Conservation (phyloP, 2,113 vertebrate species). For the Polypterus bichir region DNA sequence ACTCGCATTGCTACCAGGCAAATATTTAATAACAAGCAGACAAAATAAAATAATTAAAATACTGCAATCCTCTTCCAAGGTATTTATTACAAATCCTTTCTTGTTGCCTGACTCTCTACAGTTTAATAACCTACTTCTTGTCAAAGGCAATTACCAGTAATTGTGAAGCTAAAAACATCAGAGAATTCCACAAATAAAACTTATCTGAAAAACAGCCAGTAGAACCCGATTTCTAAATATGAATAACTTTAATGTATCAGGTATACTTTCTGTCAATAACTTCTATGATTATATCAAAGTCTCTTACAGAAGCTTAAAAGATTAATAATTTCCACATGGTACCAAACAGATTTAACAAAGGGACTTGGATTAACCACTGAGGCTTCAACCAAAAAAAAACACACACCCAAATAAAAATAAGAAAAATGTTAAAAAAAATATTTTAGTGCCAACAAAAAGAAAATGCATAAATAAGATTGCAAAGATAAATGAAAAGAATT, state of each 20-base stretch:
- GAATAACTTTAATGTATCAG: conserved; percentile 3
- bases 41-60: neutral
- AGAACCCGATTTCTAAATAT: neutral
- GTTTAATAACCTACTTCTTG: neutral
- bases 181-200: conserved; percentile 3
- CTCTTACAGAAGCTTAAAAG: neutral
- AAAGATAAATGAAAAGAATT: too few species aligned
- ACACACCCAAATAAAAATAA: too few species aligned
- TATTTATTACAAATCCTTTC: conserved; percentile 5
- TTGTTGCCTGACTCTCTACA: neutral
- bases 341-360: conserved; percentile 10
- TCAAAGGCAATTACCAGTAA: neutral
- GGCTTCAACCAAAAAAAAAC: too few species aligned
- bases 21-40: neutral
- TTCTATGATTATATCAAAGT: conserved; percentile 4
- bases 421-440: too few species aligned
- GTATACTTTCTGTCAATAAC: neutral
- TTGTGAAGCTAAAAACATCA: neutral
- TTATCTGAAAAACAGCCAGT: conserved; percentile 2
- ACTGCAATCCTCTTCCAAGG: neutral
- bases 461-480: too few species aligned
- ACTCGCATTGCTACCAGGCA: neutral
- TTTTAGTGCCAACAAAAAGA: too few species aligned
- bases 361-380: too few species aligned
- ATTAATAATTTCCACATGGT: conserved; percentile 17